Percentiles rank a stretch among this genome's conserved stretches.
These are phyloP conservation scores for Conchocele bisecta DNA, from an alignment of 2,888 invertebrate species.

Conservation along the genomic window DNA sequence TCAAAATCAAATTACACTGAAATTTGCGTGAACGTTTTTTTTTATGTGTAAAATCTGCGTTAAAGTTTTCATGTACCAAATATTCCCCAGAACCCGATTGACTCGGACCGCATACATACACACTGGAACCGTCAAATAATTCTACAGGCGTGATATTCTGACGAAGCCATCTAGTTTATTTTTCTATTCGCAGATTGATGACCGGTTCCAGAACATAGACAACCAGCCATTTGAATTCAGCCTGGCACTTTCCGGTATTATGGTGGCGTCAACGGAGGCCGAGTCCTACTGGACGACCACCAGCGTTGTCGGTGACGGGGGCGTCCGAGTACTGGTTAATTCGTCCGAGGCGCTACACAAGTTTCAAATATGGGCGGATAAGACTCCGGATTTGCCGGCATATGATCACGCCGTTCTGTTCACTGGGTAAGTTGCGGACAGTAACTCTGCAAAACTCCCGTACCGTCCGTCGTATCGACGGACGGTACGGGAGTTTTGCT, in stretches of 20 bases:
- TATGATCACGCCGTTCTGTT: constrained; percentile 55
- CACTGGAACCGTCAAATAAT: too few species aligned
- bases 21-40: too few species aligned
- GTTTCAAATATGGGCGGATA: constrained; percentile 52
- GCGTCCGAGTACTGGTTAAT: constrained; percentile 46
- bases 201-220: constrained; percentile 26
- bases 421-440: constrained; percentile 45
- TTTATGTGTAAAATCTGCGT: too few species aligned
- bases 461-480: too few species aligned
- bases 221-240: constrained; percentile 32
- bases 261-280: constrained; percentile 38
- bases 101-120: too few species aligned
- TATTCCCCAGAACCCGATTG: too few species aligned
- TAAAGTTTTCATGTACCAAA: too few species aligned
- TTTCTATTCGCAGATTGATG: constrained; percentile 20
- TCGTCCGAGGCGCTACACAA: constrained; percentile 56
- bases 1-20: too few species aligned
- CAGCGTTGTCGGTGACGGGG: constrained; percentile 31
- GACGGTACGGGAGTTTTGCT: too few species aligned
- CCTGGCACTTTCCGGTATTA: constrained; percentile 41
- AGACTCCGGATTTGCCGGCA: constrained; percentile 23
- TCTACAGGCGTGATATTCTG: too few species aligned
- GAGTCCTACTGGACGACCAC: constrained; percentile 51
- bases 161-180: too few species aligned
- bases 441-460: too few species aligned